Evolutionary conservation across 1,140 invertebrate genomes (phyloP), one percentile per base, ranked within the genome.

Genomic region (Teleopsis dalmanni): DNA sequence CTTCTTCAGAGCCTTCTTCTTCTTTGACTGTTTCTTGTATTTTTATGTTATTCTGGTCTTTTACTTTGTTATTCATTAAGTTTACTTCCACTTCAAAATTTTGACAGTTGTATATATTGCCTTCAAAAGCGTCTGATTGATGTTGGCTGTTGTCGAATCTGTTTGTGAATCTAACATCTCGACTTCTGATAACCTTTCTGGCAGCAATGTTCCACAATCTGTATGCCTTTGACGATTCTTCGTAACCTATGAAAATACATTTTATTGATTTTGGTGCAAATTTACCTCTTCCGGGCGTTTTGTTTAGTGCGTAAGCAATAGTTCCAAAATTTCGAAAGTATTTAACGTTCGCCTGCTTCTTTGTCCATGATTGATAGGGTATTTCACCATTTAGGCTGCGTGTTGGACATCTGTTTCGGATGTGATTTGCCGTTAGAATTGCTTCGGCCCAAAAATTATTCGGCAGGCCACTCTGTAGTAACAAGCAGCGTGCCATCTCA

Each of bases 281-380:
- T 47, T 63, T 65, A 13, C 19, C 22, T 18, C 25, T 40, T 11
- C 19, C 22, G 9, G 35, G 18, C 11, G 35, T 37, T 40, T 40
- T 40, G 18, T 40, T n/a, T 10, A 40, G 19, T 23, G 25, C 25
- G 19, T 40, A 22, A 11, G 23, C 40, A 25, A 26, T 21, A 18
- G n/a, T 18, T 51, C 66, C 66, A 58, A 70, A 72, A 8, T 65
- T 29, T 47, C 54, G 43, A 13, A 72, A 38, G 36, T 70, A 52
- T 18, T 50, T 54, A 1, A 71, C 36, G 47, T 68, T 48, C 21
- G 63, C 60, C 36, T 60, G 70, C 42, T 50, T 54, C 7, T 53
- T 54, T 43, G 44, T 55, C 53, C 67, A 73, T 18, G 57, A 23
- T 48, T 73, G 62, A 31, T 58, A 50, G 5, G 70, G 71, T 11